Base-by-base conservation (phyloP, 2,113 vertebrate species). In the Perca fluviatilis region DNA sequence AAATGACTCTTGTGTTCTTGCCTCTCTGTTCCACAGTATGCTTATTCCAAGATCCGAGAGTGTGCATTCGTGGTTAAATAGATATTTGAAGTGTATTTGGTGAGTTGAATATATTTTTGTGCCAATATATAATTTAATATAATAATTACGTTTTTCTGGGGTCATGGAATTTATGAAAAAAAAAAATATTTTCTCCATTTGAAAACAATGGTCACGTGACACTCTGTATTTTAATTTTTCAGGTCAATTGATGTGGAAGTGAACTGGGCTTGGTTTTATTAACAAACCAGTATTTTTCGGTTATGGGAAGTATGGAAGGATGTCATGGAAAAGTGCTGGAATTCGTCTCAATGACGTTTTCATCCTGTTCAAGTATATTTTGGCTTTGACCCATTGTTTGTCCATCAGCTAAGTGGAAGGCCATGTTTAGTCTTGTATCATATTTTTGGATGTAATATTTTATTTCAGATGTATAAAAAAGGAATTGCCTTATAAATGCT, bases 51-150 rank as follows among this genome's bases (percentile, higher is more conserved):
- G 56, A 86, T 94, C 86, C 72, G 64, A 80, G 90, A 93, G 10
- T 89, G 89, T 6, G 54, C 51, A 19, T 88, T 94, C 18, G 77
- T 92, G 30, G 63, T 94, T 3, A 80, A 74, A 84, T 88, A 82
- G 23, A 79, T 3, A 13, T 46, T 66, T 16, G 7, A 40, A 13
- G 19, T 56, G 58, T 6, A 58, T 3, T 33, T 19, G 82, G 87
- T 89, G 61, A 86, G 88, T 83, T 79, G 6, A 57, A 61, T 40
- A 11, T 30, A 14, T 18, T 43, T 18, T 21, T 54, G 0, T 54
- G 8, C 8, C 6, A 21, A 2, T 47, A 36, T 1, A 15, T 51
- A 2, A 25, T 4, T 27, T 67, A 10, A 56, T 51, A 27, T 14
- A 12, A 57, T 15, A 25, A 40, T 50, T 8, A 21, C 3, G 33